Base-by-base conservation (phyloP, 2,113 vertebrate species). In the Serinus canaria region DNA sequence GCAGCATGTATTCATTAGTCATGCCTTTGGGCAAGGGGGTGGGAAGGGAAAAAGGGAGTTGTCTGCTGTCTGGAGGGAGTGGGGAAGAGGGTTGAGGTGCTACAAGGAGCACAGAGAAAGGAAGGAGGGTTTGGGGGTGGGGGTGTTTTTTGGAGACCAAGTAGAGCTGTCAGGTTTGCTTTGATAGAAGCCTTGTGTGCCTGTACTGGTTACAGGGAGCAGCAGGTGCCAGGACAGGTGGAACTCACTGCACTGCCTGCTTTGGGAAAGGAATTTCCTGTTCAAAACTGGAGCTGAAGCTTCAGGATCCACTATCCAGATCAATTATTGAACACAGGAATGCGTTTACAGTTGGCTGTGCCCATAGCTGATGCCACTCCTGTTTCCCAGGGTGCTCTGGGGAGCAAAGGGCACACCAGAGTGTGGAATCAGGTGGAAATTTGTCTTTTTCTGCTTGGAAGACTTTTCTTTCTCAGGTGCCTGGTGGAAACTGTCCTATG, bases 401-500 rank as follows among this genome's bases (percentile, higher is more conserved):
- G 83, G 75, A 96, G 73, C 80, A 78, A 56, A 81, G 69, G 88
- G 86, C 83, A 89, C 62, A 82, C 62, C 66, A 58, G 73, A 90
- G 59, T 15, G 73, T 60, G 77, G 56, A 64, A 90, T 89, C 46
- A 77, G 74, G 77, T 91, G 83, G 76, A 80, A 89, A 87, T 69
- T 76, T 87, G 33, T 85, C 62, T 87, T 66, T 94, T 92, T 86
- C 60, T 82, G 74, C 83, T 85, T 85, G 92, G 89, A 90, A 95
- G 79, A 63, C 58, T 88, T 88, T 64, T 82, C 62, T 94, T 95
- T 94, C 96, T 97, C 96, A 96, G 92, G 96, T 94, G 92, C 83
- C 90, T 90, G 27, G 64, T 91, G 91, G 94, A 95, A 95, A 89
- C 88, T 95, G 81, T 76, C 74, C 68, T 62, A 64, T 96, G 90